Base-by-base conservation (phyloP, 2,888 invertebrate genomes). In the Lepidochrysops patricia region DNA sequence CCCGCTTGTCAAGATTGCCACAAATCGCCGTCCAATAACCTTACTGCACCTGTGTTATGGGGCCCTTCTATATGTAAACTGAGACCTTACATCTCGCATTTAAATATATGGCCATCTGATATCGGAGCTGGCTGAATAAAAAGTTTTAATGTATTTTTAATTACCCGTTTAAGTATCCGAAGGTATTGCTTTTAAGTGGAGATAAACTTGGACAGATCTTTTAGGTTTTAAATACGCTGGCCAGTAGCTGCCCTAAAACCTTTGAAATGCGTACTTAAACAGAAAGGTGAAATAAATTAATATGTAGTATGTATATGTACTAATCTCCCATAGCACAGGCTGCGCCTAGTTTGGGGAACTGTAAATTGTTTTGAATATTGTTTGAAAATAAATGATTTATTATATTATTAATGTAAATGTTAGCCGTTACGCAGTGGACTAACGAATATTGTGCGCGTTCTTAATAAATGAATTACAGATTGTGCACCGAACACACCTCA, bases 1-100 rank as follows among this genome's bases (percentile, higher is more conserved):
- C 54, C 54, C 54, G 32, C 54, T 32, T 54, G 54, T 54, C 54
- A 54, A 19, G 54, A 54, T 54, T 54, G 54, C 54, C 54, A 29
- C 32, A 54, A 32, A 54, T 54, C 54, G 9, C 19, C 29, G 54
- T 54, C 54, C 54, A 54, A 54, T 54, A 32, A 54, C 54, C 32
- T 54, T 54, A 19, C 26, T 13, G 52, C 54, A 54, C 15, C 54
- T 19, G 29, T 54, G 29, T 15, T 29, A 26, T 52, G 54, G 54
- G 54, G 54, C 54, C 54, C 32, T 54, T 54, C 54, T 54, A 49
- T 49, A 49, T 12, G 25, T 49, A 12, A 29, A 29, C 19, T 29
- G 9, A 32, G 54, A 54, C 54, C 54, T 32, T 54, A 54, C 27
- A 32, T 27, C 13, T 50, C 13, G 13, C n/a, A 15, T 26, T 27